phyloP scores from a whole-genome alignment of 1,140 invertebrate species.

The Drosophila ananassae region DNA sequence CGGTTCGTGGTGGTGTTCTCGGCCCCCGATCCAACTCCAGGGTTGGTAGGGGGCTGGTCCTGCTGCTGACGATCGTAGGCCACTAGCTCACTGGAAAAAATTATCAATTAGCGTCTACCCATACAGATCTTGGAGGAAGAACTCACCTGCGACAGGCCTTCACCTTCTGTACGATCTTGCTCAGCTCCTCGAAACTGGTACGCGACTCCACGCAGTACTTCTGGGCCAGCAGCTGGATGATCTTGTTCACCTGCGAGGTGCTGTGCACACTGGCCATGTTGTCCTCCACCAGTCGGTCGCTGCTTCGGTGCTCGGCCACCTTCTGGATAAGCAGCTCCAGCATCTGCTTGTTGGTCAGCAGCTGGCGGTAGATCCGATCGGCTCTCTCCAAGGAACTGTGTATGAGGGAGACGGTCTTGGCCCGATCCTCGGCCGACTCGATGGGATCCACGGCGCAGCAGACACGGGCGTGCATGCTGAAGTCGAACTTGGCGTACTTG shows the following conservation, averaged over 20 bases:
- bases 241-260: conserved; percentile 90
- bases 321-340: conserved; percentile 87
- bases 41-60: conserved; percentile 81
- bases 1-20: conserved; percentile 84
- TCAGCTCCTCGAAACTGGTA: conserved; percentile 97
- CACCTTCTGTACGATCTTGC: conserved; percentile 97
- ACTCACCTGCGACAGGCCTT: conserved; percentile 89
- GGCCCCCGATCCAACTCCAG: conserved; percentile 9
- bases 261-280: conserved; percentile 84
- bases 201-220: conserved; percentile 98
- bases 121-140: too few relatives aligned
- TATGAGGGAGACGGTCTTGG: conserved; percentile 96
- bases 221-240: conserved; percentile 94
- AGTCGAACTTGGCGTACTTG: conserved; percentile 99
- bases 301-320: conserved; percentile 80
- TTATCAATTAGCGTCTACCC: background rate
- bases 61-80: conserved; percentile 95
- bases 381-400: conserved; percentile 96
- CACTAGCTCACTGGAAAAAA: conserved; percentile 89
- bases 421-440: conserved; percentile 97
- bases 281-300: conserved; percentile 83
- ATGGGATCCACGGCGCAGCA: conserved; percentile 98
- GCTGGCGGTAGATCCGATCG: conserved; percentile 95
- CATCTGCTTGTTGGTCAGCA: conserved; percentile 94
- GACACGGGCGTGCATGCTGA: conserved; percentile 93